phyloP scores from a whole-genome alignment of 2,888 invertebrate genomes.

The Furcula furcula region DNA sequence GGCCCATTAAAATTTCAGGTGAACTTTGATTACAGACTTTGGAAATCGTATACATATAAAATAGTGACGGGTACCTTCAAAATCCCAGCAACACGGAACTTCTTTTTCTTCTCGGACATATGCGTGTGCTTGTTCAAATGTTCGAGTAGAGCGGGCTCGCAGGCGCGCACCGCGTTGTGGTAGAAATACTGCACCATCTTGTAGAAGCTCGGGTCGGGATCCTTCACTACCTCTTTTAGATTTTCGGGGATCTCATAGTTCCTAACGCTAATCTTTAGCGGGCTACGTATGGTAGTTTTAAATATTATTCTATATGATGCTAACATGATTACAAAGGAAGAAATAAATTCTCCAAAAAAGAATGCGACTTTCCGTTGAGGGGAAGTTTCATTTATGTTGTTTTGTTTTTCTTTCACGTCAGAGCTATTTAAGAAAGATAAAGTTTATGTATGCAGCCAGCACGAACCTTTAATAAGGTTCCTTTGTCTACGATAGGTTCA shows the following conservation, averaged over 20 bases:
- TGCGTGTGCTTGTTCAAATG: slow-evolving; percentile 68
- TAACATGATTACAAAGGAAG: slow-evolving; percentile 12
- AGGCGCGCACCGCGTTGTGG: slow-evolving; percentile 80
- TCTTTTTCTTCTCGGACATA: slow-evolving; percentile 81
- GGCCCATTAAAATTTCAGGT: too few relatives aligned
- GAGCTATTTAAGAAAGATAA: slow-evolving; percentile 2
- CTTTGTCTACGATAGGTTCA: too few relatives aligned
- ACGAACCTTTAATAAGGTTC: too few relatives aligned
- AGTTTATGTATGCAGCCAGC: neutral
- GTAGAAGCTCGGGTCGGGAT: slow-evolving; percentile 78
- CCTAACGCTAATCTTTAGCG: slow-evolving; percentile 27
- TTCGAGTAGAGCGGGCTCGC: slow-evolving; percentile 78
- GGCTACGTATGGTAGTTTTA: slow-evolving; percentile 7
- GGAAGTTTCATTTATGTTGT: too few relatives aligned
- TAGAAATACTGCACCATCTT: slow-evolving; percentile 87
- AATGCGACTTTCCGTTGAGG: too few relatives aligned
- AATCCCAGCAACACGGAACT: slow-evolving; percentile 84
- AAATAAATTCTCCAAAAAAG: neutral
- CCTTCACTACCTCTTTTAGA: slow-evolving; percentile 45
- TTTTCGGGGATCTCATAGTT: slow-evolving; percentile 64
- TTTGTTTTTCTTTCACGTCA: too few relatives aligned
- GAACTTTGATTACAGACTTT: too few relatives aligned
- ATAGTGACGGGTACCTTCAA: slow-evolving; percentile 58
- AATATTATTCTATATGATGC: slow-evolving; percentile 6
- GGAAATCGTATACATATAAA: too few relatives aligned